Conservation (phyloP, 1,140 invertebrate genomes). For the Drosophila chauvacae region DNA sequence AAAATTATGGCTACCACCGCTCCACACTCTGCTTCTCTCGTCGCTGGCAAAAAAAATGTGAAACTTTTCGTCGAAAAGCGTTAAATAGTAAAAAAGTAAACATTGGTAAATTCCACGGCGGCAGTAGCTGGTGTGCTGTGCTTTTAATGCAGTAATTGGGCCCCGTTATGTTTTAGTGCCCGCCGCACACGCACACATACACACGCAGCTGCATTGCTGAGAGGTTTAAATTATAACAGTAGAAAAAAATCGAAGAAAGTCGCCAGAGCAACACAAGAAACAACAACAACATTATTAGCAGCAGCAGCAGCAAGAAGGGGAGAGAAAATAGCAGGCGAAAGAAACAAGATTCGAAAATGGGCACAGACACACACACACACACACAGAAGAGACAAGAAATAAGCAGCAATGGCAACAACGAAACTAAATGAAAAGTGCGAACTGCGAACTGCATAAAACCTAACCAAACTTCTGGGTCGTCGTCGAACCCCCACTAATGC, state of each 20-base stretch:
- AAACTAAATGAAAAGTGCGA: slow-evolving; percentile 79
- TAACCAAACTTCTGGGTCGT: slow-evolving; percentile 69
- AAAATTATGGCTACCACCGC: slow-evolving; percentile 15
- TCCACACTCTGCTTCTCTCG: neutral
- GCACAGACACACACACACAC: slow-evolving; percentile 66
- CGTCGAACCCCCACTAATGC: slow-evolving; percentile 8
- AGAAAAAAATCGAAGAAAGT: slow-evolving; percentile 79
- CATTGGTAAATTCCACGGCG: slow-evolving; percentile 60
- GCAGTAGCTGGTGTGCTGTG: slow-evolving; percentile 18
- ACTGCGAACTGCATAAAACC: slow-evolving; percentile 60
- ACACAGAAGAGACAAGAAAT: slow-evolving; percentile 14
- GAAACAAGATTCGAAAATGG: slow-evolving; percentile 76
- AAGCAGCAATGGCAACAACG: slow-evolving; percentile 56
- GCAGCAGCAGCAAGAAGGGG: slow-evolving; percentile 14
- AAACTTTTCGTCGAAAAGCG: slow-evolving; percentile 44
- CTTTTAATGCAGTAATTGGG: slow-evolving; percentile 76
- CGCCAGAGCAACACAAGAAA: slow-evolving; percentile 61
- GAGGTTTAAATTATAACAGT: slow-evolving; percentile 77
- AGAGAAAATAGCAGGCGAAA: slow-evolving; percentile 21
- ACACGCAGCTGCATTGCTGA: slow-evolving; percentile 57
- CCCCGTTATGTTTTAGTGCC: slow-evolving; percentile 76
- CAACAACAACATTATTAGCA: slow-evolving; percentile 39
- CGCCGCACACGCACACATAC: slow-evolving; percentile 31
- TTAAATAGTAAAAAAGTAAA: slow-evolving; percentile 40
- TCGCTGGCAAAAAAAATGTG: slow-evolving; percentile 44